Percentiles rank a stretch among this genome's conserved stretches.
Evolutionary conservation across 2,113 vertebrate species (phyloP).

Genomic region (Strigops habroptila): DNA sequence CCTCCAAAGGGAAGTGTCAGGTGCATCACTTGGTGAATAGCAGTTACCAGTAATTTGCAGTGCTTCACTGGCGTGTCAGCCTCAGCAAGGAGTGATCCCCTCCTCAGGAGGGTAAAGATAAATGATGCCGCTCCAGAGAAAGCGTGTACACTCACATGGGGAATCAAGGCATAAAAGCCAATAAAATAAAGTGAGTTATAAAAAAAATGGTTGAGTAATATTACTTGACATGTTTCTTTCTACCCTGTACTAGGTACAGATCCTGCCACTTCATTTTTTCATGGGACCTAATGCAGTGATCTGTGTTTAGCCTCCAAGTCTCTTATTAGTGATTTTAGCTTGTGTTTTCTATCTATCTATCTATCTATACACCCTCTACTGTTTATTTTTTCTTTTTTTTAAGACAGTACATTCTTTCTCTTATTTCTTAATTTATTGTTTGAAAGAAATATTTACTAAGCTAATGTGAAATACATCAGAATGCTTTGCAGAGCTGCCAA

Average conservation of each 20-base stretch:
- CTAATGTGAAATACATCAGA: slow-evolving; percentile 38
- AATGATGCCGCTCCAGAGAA: background rate
- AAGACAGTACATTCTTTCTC: background rate
- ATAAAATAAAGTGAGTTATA: background rate
- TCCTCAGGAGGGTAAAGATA: background rate
- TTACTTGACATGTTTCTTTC: background rate
- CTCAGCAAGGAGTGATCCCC: background rate
- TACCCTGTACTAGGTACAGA: background rate
- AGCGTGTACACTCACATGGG: background rate
- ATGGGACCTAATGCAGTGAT: background rate
- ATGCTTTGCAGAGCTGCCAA: slow-evolving; percentile 49
- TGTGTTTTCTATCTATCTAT: background rate
- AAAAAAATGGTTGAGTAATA: background rate
- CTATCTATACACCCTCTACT: background rate
- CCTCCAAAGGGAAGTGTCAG: background rate
- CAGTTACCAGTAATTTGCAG: background rate
- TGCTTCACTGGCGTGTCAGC: background rate
- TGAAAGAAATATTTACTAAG: slow-evolving; percentile 53
- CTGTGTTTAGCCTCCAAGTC: background rate
- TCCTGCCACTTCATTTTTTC: background rate
- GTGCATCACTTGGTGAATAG: background rate
- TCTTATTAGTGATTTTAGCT: background rate
- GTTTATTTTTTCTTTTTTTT: background rate
- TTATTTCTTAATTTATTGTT: slow-evolving; percentile 34
- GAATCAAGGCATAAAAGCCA: background rate